Evolutionary conservation across 1,140 invertebrate species (phyloP).

Genomic region (Zelostemma sp.): DNA sequence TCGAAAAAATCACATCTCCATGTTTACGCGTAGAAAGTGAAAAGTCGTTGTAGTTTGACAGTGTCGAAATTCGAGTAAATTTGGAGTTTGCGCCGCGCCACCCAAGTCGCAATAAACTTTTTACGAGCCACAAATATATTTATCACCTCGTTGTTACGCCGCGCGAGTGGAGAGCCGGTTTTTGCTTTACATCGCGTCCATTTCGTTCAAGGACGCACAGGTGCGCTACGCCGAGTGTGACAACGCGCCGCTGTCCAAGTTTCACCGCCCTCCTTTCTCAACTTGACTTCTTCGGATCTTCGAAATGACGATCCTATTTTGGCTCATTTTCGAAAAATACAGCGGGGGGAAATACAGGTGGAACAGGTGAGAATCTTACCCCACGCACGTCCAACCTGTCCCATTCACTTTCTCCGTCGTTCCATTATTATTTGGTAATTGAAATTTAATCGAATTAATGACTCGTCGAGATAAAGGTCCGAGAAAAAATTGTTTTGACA

Average conservation of each 20-base stretch:
- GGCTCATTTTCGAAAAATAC: background rate
- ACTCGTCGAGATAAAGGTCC: no score
- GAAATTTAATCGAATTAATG: background rate
- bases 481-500: background rate
- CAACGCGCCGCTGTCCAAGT: background rate
- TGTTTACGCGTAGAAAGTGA: background rate
- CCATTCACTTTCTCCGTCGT: no score
- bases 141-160: constrained; percentile 59
- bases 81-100: constrained; percentile 29
- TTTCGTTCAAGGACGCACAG: constrained; percentile 53
- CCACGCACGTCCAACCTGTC: no score
- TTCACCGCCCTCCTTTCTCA: constrained; percentile 2
- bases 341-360: background rate
- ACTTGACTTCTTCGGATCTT: constrained; percentile 20
- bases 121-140: constrained; percentile 69
- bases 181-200: constrained; percentile 53
- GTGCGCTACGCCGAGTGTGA: constrained; percentile 25
- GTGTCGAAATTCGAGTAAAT: background rate
- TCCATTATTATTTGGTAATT: no score
- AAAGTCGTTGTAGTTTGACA: background rate
- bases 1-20: constrained; percentile 3
- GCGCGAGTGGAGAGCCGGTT: constrained; percentile 45
- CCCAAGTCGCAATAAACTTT: constrained; percentile 64
- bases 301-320: constrained; percentile 14
- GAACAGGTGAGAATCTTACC: background rate